Percentiles rank a stretch among this genome's conserved stretches.
Conservation (phyloP, 1,140 invertebrate genomes). For the Drosophila tani region DNA sequence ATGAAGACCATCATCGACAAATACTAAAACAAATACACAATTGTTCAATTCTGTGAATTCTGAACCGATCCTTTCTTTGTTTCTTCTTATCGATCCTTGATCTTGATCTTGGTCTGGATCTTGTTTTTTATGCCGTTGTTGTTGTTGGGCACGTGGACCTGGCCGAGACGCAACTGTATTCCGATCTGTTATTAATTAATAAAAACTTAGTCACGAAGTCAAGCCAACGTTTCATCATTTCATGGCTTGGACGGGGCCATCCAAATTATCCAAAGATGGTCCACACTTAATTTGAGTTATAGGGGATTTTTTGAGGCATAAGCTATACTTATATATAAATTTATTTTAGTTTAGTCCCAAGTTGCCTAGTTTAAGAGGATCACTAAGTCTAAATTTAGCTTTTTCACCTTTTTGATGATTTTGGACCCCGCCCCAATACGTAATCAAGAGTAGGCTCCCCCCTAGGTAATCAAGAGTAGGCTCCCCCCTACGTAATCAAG, state of each 20-base stretch:
- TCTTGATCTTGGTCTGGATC: background rate
- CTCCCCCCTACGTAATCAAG: too few relatives aligned
- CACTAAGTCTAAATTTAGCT: too few relatives aligned
- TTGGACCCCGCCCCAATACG: too few relatives aligned
- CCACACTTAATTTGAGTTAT: too few relatives aligned
- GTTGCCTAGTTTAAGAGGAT: too few relatives aligned
- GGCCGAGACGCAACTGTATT: slow-evolving; percentile 36
- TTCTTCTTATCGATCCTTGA: slow-evolving; percentile 36
- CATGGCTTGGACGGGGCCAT: background rate
- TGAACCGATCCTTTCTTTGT: slow-evolving; percentile 53
- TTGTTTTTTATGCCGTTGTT: background rate
- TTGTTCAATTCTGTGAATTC: slow-evolving; percentile 57
- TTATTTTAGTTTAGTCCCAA: too few relatives aligned
- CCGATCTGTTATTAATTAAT: slow-evolving; percentile 43
- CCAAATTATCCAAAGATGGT: background rate
- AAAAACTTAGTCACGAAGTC: slow-evolving; percentile 36
- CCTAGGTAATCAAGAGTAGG: too few relatives aligned
- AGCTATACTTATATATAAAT: too few relatives aligned
- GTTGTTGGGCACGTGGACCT: slow-evolving; percentile 5
- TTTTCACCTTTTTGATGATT: too few relatives aligned
- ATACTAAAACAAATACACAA: slow-evolving; percentile 57
- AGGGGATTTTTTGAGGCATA: too few relatives aligned
- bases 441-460: too few relatives aligned
- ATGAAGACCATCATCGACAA: slow-evolving; percentile 40
- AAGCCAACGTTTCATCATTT: slow-evolving; percentile 8